phyloP scores from a whole-genome alignment of 2,888 invertebrate genomes.

The Platycheirus rosarum region DNA sequence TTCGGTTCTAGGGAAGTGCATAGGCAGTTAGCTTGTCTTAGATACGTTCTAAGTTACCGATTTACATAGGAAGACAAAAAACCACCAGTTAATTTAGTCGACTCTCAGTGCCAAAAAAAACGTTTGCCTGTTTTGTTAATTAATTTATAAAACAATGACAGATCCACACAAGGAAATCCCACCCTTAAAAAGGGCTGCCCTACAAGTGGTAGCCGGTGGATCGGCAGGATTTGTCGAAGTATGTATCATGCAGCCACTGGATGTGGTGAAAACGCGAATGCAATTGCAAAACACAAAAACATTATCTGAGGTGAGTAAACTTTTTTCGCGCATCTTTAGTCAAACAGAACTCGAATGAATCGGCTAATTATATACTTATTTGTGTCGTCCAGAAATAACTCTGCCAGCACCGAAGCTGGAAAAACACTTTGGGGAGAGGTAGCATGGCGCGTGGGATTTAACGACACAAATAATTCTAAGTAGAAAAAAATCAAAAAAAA shows the following conservation, averaged over 20 bases:
- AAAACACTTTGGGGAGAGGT: not conserved
- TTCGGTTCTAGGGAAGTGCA: conserved; percentile 11
- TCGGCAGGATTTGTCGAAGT: conserved; percentile 97
- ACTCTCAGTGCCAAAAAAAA: not conserved
- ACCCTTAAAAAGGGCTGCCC: conserved; percentile 77
- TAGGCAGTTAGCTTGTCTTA: conserved; percentile 21
- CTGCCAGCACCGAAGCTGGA: not conserved
- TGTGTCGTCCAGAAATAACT: not conserved
- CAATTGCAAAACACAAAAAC: conserved; percentile 86
- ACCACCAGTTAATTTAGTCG: conserved; percentile 4
- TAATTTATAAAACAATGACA: conserved; percentile 24
- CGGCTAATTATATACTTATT: not conserved
- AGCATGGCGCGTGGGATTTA: not conserved
- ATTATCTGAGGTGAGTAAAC: conserved; percentile 77
- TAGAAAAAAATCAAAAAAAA: too few relatives aligned
- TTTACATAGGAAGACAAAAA: not conserved
- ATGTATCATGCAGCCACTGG: conserved; percentile 97
- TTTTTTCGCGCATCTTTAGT: not conserved
- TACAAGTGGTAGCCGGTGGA: conserved; percentile 88
- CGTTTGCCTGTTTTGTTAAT: not conserved
- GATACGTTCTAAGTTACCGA: not conserved
- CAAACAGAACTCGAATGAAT: not conserved
- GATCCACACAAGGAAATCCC: conserved; percentile 76
- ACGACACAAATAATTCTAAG: not conserved
- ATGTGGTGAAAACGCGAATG: conserved; percentile 95